Base-by-base conservation (phyloP, 2,113 vertebrate genomes). In the Rhagologus leucostigma region DNA sequence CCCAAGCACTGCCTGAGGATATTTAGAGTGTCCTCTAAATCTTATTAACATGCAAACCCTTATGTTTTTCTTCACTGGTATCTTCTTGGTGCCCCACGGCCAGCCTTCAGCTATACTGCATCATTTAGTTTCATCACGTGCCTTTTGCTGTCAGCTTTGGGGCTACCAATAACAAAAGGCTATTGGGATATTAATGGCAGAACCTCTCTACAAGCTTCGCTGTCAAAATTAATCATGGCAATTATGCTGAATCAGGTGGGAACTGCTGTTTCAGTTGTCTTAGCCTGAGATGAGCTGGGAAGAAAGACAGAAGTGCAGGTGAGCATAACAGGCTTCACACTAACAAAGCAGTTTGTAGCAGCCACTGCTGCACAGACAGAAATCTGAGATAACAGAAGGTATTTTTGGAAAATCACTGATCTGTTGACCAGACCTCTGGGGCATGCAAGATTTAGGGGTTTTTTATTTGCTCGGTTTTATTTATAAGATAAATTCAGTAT, bases 141-240 rank as follows among this genome's bases (percentile, higher is more conserved):
- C 10, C 29, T 83, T 89, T 90, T 56, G 41, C 37, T 83, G 29
- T 64, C 49, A 41, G 59, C 55, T 84, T 80, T 80, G 71, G 35
- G 33, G 29, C 33, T 47, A 65, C 30, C 39, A 73, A 2, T 67
- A 84, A 88, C 46, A 80, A 88, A 85, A 94, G 32, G 37, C 33
- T 37, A 29, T 32, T 60, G 50, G 26, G 82, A 68, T 71, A 91
- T 65, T 74, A 87, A 50, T 20, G 77, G 30, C 37, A 88, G 75
- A 90, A 91, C 20, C 55, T 85, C 76, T 94, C 80, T 85, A 83
- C 44, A 67, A 89, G 84, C 29, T 93, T 70, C 56, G 41, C 56
- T 80, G 41, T 82, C 65, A 89, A 90, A 95, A 68, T 91, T 67
- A 96, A 85, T 77, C 32, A 64, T 68, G 59, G 81, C 56, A 94